A percentile compares a stretch with the other conserved stretches of the same genome.
phyloP scores from a whole-genome alignment of 2,888 invertebrate genomes.

The Heliconius cydno region DNA sequence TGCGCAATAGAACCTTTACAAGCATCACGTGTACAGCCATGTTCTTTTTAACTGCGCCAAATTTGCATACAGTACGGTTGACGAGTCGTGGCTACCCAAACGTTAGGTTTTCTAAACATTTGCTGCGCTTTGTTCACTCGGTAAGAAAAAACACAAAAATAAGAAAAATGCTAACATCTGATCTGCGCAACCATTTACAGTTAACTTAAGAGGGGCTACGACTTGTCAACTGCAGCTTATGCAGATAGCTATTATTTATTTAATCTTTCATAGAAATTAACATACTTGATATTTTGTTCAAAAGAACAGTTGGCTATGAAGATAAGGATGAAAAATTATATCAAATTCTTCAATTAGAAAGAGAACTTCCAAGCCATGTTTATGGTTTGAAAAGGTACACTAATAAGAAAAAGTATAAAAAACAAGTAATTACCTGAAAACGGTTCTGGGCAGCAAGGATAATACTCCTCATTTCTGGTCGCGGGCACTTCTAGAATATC shows the following conservation, averaged over 20 bases:
- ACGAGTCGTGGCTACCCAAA: too few relatives aligned
- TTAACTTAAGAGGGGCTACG: neutral
- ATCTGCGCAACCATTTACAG: too few relatives aligned
- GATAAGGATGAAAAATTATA: neutral
- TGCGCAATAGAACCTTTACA: too few relatives aligned
- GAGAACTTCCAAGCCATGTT: too few relatives aligned
- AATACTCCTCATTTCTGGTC: constrained; percentile 95
- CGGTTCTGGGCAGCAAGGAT: constrained; percentile 93
- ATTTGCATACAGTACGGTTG: too few relatives aligned
- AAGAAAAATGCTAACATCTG: neutral
- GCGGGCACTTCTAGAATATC: constrained; percentile 97
- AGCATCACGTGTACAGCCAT: too few relatives aligned
- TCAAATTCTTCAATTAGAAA: neutral
- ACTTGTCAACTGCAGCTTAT: neutral
- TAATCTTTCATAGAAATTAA: neutral
- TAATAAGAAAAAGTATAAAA: neutral
- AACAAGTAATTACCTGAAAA: constrained; percentile 87
- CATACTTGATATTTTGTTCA: neutral
- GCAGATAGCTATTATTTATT: neutral
- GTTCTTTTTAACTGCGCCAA: too few relatives aligned
- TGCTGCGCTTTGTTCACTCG: too few relatives aligned
- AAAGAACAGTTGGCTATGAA: neutral
- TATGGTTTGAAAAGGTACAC: neutral
- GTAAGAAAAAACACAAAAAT: neutral
- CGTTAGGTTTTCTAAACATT: too few relatives aligned